Evolutionary conservation across 2,113 vertebrate genomes (phyloP).

Genomic region (Ceyx cyanopectus): DNA sequence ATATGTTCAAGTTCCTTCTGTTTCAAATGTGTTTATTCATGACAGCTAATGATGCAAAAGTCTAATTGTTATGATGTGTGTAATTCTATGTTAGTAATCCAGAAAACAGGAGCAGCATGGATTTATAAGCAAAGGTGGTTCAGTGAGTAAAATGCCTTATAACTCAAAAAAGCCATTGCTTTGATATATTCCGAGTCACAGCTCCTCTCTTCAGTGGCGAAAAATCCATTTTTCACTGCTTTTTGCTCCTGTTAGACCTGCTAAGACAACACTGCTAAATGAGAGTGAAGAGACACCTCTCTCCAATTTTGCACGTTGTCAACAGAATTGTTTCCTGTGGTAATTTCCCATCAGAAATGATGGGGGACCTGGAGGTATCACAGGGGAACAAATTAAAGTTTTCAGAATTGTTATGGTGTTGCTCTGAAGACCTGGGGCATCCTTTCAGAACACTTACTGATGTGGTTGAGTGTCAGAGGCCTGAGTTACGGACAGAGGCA

Average conservation of each 20-base stretch:
- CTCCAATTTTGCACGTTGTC: background rate
- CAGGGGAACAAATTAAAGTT: background rate
- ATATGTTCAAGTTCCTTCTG: constrained; percentile 25
- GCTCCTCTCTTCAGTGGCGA: background rate
- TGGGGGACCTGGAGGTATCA: background rate
- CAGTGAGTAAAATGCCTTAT: background rate
- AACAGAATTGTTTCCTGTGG: background rate
- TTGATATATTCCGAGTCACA: background rate
- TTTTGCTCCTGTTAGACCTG: background rate
- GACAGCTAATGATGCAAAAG: background rate
- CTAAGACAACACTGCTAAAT: background rate
- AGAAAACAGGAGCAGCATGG: background rate
- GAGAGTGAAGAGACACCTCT: background rate
- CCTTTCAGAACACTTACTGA: background rate
- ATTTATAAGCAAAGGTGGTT: background rate
- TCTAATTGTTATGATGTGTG: background rate
- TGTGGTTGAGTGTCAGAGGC: background rate
- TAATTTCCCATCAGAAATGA: background rate
- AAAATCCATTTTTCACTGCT: constrained; percentile 36
- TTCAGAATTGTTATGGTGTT: background rate
- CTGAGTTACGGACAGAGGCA: background rate
- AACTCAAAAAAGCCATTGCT: background rate
- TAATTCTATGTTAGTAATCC: background rate
- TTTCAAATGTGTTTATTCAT: constrained; percentile 5
- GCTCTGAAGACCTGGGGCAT: background rate